Evolutionary conservation across 1,140 invertebrate species (phyloP).

Genomic region (Heliconius nattereri): DNA sequence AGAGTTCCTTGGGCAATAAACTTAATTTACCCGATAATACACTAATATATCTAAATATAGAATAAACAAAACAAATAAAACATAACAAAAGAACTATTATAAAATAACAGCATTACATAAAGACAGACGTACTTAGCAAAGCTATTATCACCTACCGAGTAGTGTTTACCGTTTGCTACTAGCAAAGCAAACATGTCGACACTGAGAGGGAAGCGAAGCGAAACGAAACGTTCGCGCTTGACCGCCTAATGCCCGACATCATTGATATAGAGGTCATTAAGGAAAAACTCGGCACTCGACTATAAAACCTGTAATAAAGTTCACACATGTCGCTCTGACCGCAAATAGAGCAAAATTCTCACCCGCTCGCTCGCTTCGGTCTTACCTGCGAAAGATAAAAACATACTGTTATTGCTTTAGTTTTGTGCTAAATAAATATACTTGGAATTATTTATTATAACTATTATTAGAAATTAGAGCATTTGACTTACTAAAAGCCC

Average conservation of each 20-base stretch:
- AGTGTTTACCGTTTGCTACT: constrained; percentile 56
- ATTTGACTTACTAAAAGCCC: not conserved
- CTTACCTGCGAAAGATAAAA: constrained; percentile 74
- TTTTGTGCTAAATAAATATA: not conserved
- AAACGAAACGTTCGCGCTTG: constrained; percentile 21
- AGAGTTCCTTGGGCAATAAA: too few relatives aligned
- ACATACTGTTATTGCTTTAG: constrained; percentile 46
- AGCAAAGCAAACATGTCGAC: constrained; percentile 44
- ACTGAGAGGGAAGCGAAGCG: constrained; percentile 18
- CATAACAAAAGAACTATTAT: not conserved
- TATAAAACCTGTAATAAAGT: constrained; percentile 71
- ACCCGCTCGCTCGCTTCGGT: constrained; percentile 57
- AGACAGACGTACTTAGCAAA: not conserved
- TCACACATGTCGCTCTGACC: constrained; percentile 62
- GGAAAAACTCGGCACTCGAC: constrained; percentile 43
- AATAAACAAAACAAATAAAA: too few relatives aligned
- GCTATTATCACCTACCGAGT: not conserved
- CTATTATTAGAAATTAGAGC: not conserved
- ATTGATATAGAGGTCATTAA: constrained; percentile 51
- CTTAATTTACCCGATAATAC: too few relatives aligned
- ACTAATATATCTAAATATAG: too few relatives aligned
- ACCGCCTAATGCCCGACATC: constrained; percentile 44
- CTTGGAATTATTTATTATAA: constrained; percentile 15
- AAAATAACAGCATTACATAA: constrained; percentile 13
- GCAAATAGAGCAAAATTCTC: constrained; percentile 67